A percentile compares a stretch with the other conserved stretches of the same genome.
These are phyloP conservation scores for Alosa alosa DNA, from an alignment of 2,113 vertebrate species.

Conservation along the genomic window DNA sequence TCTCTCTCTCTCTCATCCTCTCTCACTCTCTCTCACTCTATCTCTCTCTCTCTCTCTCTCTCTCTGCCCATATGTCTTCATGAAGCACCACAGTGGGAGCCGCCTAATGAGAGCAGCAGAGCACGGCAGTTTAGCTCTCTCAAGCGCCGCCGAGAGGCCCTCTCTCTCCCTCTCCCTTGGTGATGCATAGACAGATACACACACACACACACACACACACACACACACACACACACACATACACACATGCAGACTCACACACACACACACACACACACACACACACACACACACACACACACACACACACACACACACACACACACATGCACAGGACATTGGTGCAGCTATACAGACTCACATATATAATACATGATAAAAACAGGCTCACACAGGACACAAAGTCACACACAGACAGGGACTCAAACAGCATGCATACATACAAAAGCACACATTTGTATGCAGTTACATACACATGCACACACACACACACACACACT, in stretches of 20 bases:
- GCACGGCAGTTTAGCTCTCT: slow-evolving; percentile 56
- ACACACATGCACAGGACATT: slow-evolving; percentile 33
- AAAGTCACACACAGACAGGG: background rate
- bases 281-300: background rate
- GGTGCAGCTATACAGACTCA: background rate
- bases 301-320: slow-evolving; percentile 8
- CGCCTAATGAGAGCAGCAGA: slow-evolving; percentile 59
- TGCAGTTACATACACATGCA: slow-evolving; percentile 27
- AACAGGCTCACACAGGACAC: slow-evolving; percentile 14
- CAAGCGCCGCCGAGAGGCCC: slow-evolving; percentile 28
- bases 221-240: background rate
- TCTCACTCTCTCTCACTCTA: no score
- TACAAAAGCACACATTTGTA: background rate
- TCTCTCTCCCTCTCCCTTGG: background rate
- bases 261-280: background rate
- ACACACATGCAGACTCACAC: background rate
- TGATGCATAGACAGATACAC: background rate
- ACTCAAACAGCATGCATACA: slow-evolving; percentile 12
- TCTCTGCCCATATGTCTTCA: slow-evolving; percentile 86
- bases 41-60: slow-evolving; percentile 30
- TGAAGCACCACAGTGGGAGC: slow-evolving; percentile 68
- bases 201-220: background rate
- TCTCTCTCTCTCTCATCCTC: no score
- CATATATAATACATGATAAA: slow-evolving; percentile 19
- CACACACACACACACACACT: slow-evolving; percentile 24